These are phyloP conservation scores for Mandrillus leucophaeus DNA, from an alignment of 2,113 vertebrate genomes.

Conservation along the genomic window DNA sequence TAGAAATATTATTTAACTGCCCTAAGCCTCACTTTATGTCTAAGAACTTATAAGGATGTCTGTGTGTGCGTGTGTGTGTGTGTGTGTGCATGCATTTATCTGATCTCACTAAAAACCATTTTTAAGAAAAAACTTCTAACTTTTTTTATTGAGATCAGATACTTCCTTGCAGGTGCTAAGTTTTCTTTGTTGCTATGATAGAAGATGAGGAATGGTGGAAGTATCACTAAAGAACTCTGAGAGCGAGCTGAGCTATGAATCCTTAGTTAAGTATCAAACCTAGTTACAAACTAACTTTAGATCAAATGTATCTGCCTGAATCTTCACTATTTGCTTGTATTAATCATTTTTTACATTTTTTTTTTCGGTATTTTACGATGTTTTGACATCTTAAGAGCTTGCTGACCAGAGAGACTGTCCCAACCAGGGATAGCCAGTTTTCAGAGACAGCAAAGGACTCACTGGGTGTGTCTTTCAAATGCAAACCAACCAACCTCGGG, in stretches of 20 bases:
- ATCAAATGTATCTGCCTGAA: not conserved
- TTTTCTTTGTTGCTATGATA: not conserved
- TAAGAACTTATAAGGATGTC: too few species aligned
- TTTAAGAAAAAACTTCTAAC: not conserved
- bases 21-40: not conserved
- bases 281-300: not conserved
- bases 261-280: not conserved
- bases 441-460: not conserved
- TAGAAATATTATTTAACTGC: not conserved
- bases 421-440: not conserved
- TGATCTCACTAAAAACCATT: not conserved
- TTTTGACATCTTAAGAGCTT: not conserved
- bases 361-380: not conserved
- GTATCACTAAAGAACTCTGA: not conserved
- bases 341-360: not conserved
- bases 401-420: not conserved
- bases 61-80: too few species aligned
- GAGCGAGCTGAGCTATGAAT: not conserved
- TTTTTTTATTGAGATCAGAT: not conserved
- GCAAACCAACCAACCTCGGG: not conserved
- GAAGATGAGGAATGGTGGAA: not conserved
- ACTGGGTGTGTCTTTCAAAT: not conserved
- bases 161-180: not conserved
- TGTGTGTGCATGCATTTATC: rapidly evolving
- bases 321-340: not conserved